Evolutionary conservation across 92 coral and sea anemone species (phyloP), one percentile per base, ranked within the genome.

Genomic region (Parazoanthus atlanticus): DNA sequence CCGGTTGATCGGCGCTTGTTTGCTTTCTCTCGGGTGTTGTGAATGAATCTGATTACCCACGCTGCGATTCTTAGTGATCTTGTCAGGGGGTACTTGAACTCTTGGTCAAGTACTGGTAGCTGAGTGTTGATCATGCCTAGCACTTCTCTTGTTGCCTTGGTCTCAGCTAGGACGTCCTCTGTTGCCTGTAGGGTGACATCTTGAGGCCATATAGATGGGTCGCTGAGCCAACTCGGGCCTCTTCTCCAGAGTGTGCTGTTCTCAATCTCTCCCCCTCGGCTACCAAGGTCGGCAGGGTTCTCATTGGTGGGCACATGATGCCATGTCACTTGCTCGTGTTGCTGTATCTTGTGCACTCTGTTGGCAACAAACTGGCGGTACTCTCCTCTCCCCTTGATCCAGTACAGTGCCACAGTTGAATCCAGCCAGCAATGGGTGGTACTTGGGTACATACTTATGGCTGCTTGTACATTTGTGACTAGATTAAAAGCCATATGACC

Each of bases 401-500:
- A 86, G 75, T 90, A 90, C 61, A 85, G 89, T 34, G 89, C 89
- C 33, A 85, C 86, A 7, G 92, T 69, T 78, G 80, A 86, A 76
- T 86, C 86, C 23, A 79, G 87, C 86, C 84, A 86, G 82, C 90
- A 86, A 74, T 90, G 89, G 15, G 70, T 29, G 65, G 23, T 3
- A n/a, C 43, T 65, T 71, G 90, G 90, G 76, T 40, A 85, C 81
- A 34, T 23, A 31, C 58, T 65, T 71, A 86, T 8, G 88, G 87
- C 92, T 26, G 88, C 88, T 71, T 86, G 90, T n/a, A 90, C 87
- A 15, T 86, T 90, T 5, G 90, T 81, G 40, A 81, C 88, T 4
- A 80, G 90, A 88, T 90, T 90, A 46, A 86, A 78, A 78, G 92
- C 81, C 92, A 90, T 90, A 85, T 86, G 86, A 52, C 92, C 86